A percentile compares a stretch with the other conserved stretches of the same genome.
phyloP scores from a whole-genome alignment of 2,888 invertebrate genomes.

The Tiliacea aurago region DNA sequence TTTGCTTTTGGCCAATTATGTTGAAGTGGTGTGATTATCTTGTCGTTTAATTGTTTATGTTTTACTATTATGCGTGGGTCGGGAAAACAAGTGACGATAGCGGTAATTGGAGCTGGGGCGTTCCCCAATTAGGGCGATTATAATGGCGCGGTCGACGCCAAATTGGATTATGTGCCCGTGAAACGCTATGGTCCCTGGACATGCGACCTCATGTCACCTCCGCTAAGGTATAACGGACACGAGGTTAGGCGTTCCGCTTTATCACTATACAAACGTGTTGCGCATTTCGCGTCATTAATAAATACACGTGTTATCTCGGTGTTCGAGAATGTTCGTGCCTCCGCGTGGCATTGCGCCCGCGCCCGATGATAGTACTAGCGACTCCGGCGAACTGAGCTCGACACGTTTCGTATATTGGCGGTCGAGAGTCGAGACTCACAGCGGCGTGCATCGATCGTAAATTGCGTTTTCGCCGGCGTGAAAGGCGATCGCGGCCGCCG shows the following conservation, averaged over 20 bases:
- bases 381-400: constrained; percentile 59
- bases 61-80: constrained; percentile 65
- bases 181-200: constrained; percentile 68
- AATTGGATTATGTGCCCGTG: constrained; percentile 79
- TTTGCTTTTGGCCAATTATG: constrained; percentile 57
- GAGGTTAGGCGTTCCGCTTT: constrained; percentile 66
- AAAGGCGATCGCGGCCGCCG: constrained; percentile 80
- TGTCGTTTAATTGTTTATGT: constrained; percentile 69
- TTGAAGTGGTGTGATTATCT: constrained; percentile 64
- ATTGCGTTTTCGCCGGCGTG: constrained; percentile 84
- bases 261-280: constrained; percentile 76
- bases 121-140: constrained; percentile 81
- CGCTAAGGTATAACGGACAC: constrained; percentile 60
- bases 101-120: constrained; percentile 77
- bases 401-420: constrained; percentile 67
- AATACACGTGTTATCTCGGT: constrained; percentile 84
- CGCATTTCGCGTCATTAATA: constrained; percentile 81
- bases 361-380: constrained; percentile 66
- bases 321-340: constrained; percentile 85
- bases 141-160: constrained; percentile 75
- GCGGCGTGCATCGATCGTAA: constrained; percentile 76
- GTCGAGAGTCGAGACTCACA: constrained; percentile 65
- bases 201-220: constrained; percentile 71
- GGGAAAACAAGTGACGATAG: constrained; percentile 72
- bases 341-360: constrained; percentile 80